Conservation (phyloP, 2,113 vertebrate species). For the Vimba vimba region DNA sequence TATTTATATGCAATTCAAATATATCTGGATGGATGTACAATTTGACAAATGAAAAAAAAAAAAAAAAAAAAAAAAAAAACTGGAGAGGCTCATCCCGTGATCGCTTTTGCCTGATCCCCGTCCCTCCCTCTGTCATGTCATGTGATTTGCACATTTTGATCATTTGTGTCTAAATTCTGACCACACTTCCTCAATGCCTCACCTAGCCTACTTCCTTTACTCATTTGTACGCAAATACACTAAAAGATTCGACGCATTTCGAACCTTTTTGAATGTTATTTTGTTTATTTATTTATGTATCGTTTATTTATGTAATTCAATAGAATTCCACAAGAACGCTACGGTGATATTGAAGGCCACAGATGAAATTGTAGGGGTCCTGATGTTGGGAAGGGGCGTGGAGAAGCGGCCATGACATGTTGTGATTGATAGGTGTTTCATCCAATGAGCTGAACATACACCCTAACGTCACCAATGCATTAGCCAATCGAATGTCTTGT, state of each 20-base stretch:
- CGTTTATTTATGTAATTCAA: not conserved
- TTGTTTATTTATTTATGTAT: not conserved
- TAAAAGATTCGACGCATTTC: not conserved
- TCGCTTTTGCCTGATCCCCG: not conserved
- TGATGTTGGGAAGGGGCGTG: conserved; percentile 35
- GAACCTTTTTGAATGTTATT: not conserved
- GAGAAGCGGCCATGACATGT: not conserved
- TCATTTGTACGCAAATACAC: not conserved
- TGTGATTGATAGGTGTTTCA: not conserved
- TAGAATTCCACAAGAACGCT: not conserved
- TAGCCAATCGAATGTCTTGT: conserved; percentile 60
- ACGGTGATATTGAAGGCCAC: not conserved
- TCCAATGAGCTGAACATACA: conserved; percentile 59
- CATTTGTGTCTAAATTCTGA: conserved; percentile 1
- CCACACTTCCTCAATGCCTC: conserved; percentile 1
- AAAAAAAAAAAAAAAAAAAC: too few relatives aligned
- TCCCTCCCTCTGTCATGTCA: conserved; percentile 3
- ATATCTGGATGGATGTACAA: not conserved
- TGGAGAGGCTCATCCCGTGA: not conserved
- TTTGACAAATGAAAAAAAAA: not conserved
- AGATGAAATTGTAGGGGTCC: not conserved
- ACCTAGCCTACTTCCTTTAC: not conserved
- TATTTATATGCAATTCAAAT: not conserved
- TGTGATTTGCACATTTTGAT: conserved; percentile 16
- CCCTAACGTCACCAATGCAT: not conserved